phyloP scores from a whole-genome alignment of 2,888 invertebrate species.

The Watsonalla binaria region DNA sequence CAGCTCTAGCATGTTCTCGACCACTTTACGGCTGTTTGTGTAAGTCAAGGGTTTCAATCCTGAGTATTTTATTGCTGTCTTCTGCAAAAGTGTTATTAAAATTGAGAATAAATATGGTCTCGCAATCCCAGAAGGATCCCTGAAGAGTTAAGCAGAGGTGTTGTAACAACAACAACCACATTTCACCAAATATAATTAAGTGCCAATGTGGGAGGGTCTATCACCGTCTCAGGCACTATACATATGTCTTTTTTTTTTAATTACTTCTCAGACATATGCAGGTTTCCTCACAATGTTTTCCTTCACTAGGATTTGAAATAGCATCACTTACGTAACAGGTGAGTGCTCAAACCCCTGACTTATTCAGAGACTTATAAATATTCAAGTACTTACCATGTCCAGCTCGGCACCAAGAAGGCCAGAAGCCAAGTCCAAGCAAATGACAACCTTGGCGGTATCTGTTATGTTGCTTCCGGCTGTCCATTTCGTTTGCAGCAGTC shows the following conservation, averaged over 20 bases:
- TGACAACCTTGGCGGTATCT: conserved; percentile 79
- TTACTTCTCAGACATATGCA: neutral
- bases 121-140: no score
- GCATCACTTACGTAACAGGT: no score
- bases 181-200: no score
- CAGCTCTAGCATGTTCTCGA: conserved; percentile 80
- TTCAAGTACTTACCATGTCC: conserved; percentile 62
- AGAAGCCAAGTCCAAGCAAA: conserved; percentile 81
- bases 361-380: no score
- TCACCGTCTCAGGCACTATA: neutral
- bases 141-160: no score
- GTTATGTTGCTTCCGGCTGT: conserved; percentile 64
- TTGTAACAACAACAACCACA: no score
- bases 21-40: conserved; percentile 72
- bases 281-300: no score
- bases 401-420: conserved; percentile 66
- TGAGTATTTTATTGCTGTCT: conserved; percentile 77
- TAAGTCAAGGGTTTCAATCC: conserved; percentile 77
- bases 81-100: conserved; percentile 50
- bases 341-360: no score
- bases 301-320: no score
- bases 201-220: no score
- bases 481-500: conserved; percentile 67
- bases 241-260: conserved; percentile 1
- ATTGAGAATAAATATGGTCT: no score